These are phyloP conservation scores for Glaucidium brasilianum DNA, from an alignment of 2,113 vertebrate species.

Conservation along the genomic window DNA sequence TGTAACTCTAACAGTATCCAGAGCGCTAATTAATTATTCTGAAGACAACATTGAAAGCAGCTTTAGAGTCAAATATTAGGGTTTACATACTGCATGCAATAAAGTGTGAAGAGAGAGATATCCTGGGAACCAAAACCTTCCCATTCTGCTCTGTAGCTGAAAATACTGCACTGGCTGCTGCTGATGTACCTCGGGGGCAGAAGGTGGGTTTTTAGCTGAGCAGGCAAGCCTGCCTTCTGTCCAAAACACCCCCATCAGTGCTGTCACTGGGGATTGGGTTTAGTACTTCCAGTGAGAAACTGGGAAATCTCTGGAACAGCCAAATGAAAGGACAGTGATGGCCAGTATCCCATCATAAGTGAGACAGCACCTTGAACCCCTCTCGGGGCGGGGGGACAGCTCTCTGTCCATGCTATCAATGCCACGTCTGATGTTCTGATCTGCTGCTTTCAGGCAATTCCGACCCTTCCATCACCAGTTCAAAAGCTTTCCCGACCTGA, in stretches of 20 bases:
- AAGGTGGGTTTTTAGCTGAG: not conserved
- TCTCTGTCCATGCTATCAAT: not conserved
- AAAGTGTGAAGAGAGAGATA: not conserved
- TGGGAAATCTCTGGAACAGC: not conserved
- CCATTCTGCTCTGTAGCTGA: not conserved
- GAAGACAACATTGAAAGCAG: not conserved
- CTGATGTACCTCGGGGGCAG: not conserved
- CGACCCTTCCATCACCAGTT: conserved; percentile 82
- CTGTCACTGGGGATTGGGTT: not conserved
- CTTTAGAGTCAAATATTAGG: not conserved
- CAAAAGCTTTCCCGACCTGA: conserved; percentile 79
- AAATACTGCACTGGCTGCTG: not conserved
- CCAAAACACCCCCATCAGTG: not conserved
- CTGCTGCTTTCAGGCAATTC: conserved; percentile 76
- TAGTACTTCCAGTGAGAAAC: not conserved
- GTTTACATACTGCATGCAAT: not conserved
- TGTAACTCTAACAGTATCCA: not conserved
- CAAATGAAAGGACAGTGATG: not conserved
- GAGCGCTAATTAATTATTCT: not conserved
- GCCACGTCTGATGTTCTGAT: not conserved
- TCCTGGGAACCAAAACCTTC: not conserved
- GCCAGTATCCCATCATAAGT: not conserved
- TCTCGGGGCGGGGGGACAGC: not conserved
- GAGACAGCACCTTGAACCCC: not conserved
- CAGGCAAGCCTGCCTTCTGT: not conserved